Conservation (phyloP, 1,140 invertebrate genomes). For the Steinernema feltiae region DNA sequence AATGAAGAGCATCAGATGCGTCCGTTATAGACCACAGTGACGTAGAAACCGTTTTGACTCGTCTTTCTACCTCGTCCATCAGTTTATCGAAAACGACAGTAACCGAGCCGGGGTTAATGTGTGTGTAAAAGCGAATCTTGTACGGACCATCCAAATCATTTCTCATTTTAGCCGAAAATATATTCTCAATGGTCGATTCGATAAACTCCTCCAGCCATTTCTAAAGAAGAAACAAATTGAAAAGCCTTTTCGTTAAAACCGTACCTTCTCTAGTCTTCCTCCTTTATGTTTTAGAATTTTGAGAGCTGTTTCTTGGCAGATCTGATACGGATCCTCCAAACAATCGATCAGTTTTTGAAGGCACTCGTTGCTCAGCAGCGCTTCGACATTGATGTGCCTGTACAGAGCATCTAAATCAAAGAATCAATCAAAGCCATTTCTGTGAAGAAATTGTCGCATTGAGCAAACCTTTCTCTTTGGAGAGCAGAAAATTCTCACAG, state of each 20-base stretch:
- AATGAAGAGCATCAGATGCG: not conserved
- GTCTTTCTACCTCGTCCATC: not conserved
- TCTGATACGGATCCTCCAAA: not conserved
- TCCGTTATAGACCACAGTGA: constrained; percentile 1
- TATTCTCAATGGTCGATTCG: not conserved
- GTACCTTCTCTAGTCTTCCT: not conserved
- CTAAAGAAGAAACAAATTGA: not conserved
- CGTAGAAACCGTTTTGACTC: not conserved
- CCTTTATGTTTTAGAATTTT: not conserved
- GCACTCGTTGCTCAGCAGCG: not conserved
- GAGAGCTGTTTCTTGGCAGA: not conserved
- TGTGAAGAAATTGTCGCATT: too few species aligned
- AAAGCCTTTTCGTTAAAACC: not conserved
- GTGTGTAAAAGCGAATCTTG: not conserved
- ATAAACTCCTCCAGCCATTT: not conserved
- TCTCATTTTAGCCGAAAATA: not conserved
- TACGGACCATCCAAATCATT: not conserved
- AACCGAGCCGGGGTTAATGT: not conserved
- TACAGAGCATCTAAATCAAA: not conserved
- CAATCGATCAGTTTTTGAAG: not conserved
- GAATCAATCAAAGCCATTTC: too few species aligned
- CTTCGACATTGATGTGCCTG: not conserved
- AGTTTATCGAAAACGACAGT: not conserved
- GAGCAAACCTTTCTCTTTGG: not conserved
- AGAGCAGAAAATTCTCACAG: not conserved